Conservation (phyloP, 2,113 vertebrate genomes). For the Pituophis catenifer region DNA sequence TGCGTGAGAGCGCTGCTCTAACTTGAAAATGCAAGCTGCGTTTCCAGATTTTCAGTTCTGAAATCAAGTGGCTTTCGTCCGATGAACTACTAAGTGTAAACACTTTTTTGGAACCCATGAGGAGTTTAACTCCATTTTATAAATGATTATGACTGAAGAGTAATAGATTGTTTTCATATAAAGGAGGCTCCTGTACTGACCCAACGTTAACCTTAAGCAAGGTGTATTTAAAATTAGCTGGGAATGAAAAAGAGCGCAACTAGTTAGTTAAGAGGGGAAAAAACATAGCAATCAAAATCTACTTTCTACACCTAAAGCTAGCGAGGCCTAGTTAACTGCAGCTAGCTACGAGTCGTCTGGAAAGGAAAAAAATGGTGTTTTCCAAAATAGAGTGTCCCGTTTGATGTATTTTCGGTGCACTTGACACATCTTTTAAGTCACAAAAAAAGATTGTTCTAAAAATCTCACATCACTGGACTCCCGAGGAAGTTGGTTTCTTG, state of each 20-base stretch:
- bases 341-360: background rate
- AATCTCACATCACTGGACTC: background rate
- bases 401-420: constrained; percentile 14
- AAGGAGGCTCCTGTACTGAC: background rate
- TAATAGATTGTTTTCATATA: background rate
- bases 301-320: background rate
- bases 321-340: background rate
- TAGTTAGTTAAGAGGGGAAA: background rate
- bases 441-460: background rate
- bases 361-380: background rate
- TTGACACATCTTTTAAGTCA: background rate
- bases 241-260: background rate
- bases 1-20: background rate
- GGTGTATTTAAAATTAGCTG: background rate
- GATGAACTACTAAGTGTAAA: background rate
- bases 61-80: background rate
- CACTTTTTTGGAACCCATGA: background rate
- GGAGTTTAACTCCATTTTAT: background rate
- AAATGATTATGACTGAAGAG: background rate
- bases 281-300: background rate
- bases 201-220: background rate
- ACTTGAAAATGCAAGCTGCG: constrained; percentile 38
- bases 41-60: constrained; percentile 22
- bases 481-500: background rate
- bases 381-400: background rate